phyloP scores from a whole-genome alignment of 2,113 vertebrate genomes.

The Scortum barcoo region DNA sequence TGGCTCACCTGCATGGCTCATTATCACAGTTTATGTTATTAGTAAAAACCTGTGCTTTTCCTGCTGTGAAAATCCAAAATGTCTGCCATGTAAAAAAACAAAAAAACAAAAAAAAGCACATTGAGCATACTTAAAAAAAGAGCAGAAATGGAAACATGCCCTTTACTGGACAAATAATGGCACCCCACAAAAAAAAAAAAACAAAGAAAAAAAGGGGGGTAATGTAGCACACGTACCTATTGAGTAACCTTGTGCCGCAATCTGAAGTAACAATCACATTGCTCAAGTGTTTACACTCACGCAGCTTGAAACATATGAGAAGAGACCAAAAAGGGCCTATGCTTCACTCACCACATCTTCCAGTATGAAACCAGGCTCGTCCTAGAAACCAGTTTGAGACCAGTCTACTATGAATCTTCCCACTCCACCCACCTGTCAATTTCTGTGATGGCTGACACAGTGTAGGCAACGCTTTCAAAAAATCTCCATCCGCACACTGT shows the following conservation, averaged over 20 bases:
- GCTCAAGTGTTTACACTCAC: background rate
- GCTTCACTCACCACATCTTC: conserved; percentile 37
- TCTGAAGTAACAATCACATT: background rate
- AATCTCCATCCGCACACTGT: conserved; percentile 61
- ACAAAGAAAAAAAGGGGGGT: too few relatives aligned
- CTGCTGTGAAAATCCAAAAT: background rate
- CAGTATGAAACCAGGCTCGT: conserved; percentile 40
- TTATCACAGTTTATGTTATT: background rate
- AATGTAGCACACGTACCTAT: background rate
- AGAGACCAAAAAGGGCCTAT: background rate
- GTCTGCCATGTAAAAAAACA: background rate
- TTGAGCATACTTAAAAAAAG: background rate
- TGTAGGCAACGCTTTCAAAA: conserved; percentile 73
- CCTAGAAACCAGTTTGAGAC: conserved; percentile 58
- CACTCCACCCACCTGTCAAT: conserved; percentile 77
- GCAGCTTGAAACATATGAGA: background rate
- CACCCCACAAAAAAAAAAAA: background rate
- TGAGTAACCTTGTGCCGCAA: background rate
- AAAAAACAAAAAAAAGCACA: background rate
- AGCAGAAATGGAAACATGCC: background rate
- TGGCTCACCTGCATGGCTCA: background rate
- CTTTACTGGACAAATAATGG: background rate
- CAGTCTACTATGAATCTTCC: conserved; percentile 70
- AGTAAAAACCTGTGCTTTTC: background rate
- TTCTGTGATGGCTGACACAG: conserved; percentile 67